Base-by-base conservation (phyloP, 1,140 invertebrate species). In the Anastatus disparis region DNA sequence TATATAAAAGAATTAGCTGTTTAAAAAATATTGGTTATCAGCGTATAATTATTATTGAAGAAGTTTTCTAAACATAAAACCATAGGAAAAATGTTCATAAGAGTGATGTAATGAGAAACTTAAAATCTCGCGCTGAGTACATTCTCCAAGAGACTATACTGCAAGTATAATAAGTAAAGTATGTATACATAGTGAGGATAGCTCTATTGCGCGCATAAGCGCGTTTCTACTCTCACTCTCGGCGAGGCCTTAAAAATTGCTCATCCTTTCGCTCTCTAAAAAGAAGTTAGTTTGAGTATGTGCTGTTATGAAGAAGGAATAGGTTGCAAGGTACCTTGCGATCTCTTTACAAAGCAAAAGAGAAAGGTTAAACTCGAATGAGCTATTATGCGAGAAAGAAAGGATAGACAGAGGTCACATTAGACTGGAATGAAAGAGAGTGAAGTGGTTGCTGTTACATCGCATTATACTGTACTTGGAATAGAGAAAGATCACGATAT, bases 361-460 rank as follows among this genome's bases (percentile, higher is more conserved):
- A 69, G 67, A 69, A 69, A 69, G 67, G 67, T 62, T 62, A 69
- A 61, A 62, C n/a, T n/a, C 24, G 58, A 69, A 62, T 42, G 58
- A 69, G 35, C 61, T 53, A 53, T 69, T 69, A 69, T 64, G 69
- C 48, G 68, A 62, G 44, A 50, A 67, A 42, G 13, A 46, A 29
- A 69, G 67, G 67, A 69, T 13, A 46, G 44, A 69, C 52, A 66
- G 58, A 69, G 58, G 67, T 69, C 67, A 44, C 35, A 31, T 53
- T 42, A 53, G 35, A 58, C 15, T n/a, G n/a, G 13, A 59, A 50
- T 24, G 65, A 68, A 29, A 64, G 61, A 26, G 61, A 71, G 61
- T 17, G 12, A 27, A 55, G n/a, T n/a, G n/a, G n/a, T n/a, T n/a
- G n/a, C n/a, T n/a, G n/a, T n/a, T n/a, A n/a, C n/a, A n/a, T n/a